These are phyloP conservation scores for Ophion ventricosus DNA, from an alignment of 2,888 invertebrate genomes.

Conservation along the genomic window DNA sequence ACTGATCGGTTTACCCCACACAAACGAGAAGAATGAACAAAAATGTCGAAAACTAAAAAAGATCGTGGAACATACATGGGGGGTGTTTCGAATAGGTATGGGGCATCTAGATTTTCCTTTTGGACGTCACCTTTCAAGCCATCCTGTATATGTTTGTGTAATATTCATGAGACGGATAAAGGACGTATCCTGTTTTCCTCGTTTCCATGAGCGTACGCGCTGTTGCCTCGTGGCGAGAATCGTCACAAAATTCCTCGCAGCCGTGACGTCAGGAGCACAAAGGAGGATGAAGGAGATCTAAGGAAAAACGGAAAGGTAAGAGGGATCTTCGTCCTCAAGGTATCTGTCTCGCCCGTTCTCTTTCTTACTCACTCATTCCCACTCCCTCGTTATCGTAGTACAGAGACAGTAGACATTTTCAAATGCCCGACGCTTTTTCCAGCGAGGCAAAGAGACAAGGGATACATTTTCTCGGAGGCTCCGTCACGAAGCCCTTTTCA, in stretches of 20 bases:
- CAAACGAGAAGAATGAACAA: too few relatives aligned
- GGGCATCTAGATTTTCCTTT: too few relatives aligned
- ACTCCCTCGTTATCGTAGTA: neutral
- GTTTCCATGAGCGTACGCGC: slow-evolving; percentile 14
- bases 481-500: too few relatives aligned
- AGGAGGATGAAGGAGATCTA: neutral
- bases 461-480: slow-evolving; percentile 28
- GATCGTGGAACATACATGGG: too few relatives aligned
- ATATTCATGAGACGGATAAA: slow-evolving; percentile 49
- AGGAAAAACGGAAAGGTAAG: neutral
- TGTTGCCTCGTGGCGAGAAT: slow-evolving; percentile 7
- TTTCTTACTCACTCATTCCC: too few relatives aligned
- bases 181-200: slow-evolving; percentile 34
- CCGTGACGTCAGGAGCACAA: slow-evolving; percentile 10
- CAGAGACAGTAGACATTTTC: slow-evolving; percentile 42
- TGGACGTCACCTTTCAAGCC: too few relatives aligned
- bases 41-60: too few relatives aligned
- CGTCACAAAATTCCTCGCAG: slow-evolving; percentile 33
- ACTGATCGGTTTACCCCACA: too few relatives aligned
- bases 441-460: slow-evolving; percentile 1
- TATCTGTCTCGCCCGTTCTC: neutral
- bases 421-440: neutral
- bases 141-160: slow-evolving; percentile 4
- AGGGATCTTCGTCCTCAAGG: slow-evolving; percentile 4
- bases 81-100: too few relatives aligned